Base-by-base conservation (phyloP, 1,140 invertebrate species). In the Camponotus vicinus region DNA sequence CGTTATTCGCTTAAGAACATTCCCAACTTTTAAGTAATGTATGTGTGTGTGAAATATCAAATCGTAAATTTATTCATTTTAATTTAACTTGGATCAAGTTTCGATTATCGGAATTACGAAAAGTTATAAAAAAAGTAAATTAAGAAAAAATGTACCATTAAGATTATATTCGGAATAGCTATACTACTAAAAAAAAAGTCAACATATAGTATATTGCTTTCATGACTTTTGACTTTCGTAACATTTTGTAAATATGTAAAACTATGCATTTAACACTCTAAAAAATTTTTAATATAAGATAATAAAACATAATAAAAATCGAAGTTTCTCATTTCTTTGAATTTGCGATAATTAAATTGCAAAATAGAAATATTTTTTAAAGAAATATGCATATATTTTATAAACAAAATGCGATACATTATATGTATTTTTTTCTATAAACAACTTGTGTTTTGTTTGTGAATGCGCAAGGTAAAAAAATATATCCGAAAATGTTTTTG, bases 401-500 rank as follows among this genome's bases (percentile, higher is more conserved):
- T 9, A 49, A 18, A 37, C 59, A 34, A 21, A 66, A 42, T 34
- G 32, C 18, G 34, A 5, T 21, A 9, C 18, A 11, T 79, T 76
- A 40, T 59, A 32, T 34, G 5, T 45, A 34, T 32, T 55, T 57
- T 57, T n/a, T 15, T 57, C 21, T 59, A 21, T 13, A 80, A 71
- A 57, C 9, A 71, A 52, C 5, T 45, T n/a, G 77, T n/a, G 18
- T 49, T 78, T 66, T 34, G 11, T 45, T 11, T 40, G 11, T 21
- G 13, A 78, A 78, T 34, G 18, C 32, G 27, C 40, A n/a, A 21
- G 27, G 21, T 66, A 21, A 80, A 70, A 27, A 40, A 66, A 18
- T 69, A 69, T 64, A 32, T 34, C 64, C 45, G 27, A 70, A 80
- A 80, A 9, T 34, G 78, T 80, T 80, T 71, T 71, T 70, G 57